phyloP scores from a whole-genome alignment of 53 echinoderm and acorn worm genomes.

The Apostichopus leukothele region DNA sequence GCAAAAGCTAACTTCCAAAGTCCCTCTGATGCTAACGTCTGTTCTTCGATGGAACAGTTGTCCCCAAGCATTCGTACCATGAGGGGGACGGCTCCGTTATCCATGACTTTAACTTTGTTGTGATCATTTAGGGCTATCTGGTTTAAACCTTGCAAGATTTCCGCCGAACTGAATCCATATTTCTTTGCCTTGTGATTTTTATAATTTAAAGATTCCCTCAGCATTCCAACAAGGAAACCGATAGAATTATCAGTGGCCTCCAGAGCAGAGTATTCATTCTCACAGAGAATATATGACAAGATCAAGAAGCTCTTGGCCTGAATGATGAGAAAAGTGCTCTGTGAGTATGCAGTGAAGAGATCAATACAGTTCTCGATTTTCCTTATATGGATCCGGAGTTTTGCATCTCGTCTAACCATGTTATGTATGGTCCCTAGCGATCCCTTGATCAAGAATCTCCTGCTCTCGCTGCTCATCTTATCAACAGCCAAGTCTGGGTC shows the following conservation, averaged over 20 bases:
- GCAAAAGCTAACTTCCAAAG: constrained; percentile 91
- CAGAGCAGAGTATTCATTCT: constrained; percentile 71
- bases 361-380: constrained; percentile 55
- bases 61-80: constrained; percentile 64
- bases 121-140: constrained; percentile 82
- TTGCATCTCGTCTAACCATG: constrained; percentile 56
- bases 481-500: constrained; percentile 59
- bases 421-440: constrained; percentile 78
- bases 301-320: constrained; percentile 71
- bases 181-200: constrained; percentile 75
- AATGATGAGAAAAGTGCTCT: constrained; percentile 62
- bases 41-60: constrained; percentile 60
- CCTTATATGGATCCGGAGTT: constrained; percentile 48
- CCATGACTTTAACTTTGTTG: constrained; percentile 84
- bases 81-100: constrained; percentile 69
- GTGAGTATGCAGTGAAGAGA: constrained; percentile 51
- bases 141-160: constrained; percentile 75
- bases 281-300: constrained; percentile 77
- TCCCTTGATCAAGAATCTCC: constrained; percentile 72
- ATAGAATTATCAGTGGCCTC: constrained; percentile 55
- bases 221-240: constrained; percentile 63
- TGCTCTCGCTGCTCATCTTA: constrained; percentile 53
- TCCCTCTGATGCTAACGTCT: constrained; percentile 63
- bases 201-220: constrained; percentile 57
- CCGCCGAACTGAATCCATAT: constrained; percentile 77